phyloP scores from a whole-genome alignment of 37 sponge, comb jelly and placozoan species.

The Bolinopsis microptera region DNA sequence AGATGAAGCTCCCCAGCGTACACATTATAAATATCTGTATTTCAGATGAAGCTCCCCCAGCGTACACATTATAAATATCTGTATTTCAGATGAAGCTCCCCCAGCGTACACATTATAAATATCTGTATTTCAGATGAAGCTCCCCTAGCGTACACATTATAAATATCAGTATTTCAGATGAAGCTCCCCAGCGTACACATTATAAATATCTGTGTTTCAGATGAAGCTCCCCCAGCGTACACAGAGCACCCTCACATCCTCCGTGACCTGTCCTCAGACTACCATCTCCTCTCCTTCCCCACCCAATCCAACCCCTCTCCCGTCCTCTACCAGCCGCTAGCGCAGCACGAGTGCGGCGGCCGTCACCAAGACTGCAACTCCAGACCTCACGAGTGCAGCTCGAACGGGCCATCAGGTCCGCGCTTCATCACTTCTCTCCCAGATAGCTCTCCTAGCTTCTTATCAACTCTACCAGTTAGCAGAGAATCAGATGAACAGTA shows the following conservation, averaged over 20 bases:
- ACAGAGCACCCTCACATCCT: slow-evolving; percentile 40
- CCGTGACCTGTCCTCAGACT: neutral
- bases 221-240: slow-evolving; percentile 48
- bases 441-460: neutral
- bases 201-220: too few species aligned
- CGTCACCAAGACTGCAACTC: neutral
- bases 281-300: slow-evolving; percentile 52
- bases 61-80: too few species aligned
- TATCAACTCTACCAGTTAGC: neutral
- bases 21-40: too few species aligned
- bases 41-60: too few species aligned
- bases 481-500: neutral
- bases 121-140: too few species aligned
- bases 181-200: too few species aligned
- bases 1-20: too few species aligned
- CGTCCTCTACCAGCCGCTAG: slow-evolving; percentile 24
- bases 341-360: neutral
- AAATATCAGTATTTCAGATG: too few species aligned
- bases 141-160: too few species aligned
- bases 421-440: slow-evolving; percentile 28
- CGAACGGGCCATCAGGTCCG: neutral
- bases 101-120: too few species aligned
- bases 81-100: too few species aligned
- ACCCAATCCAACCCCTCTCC: slow-evolving; percentile 15
- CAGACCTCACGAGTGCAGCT: neutral